Percentiles rank a stretch among this genome's conserved stretches.
Conservation (phyloP, 2,888 invertebrate species). For the Norana najaformis region DNA sequence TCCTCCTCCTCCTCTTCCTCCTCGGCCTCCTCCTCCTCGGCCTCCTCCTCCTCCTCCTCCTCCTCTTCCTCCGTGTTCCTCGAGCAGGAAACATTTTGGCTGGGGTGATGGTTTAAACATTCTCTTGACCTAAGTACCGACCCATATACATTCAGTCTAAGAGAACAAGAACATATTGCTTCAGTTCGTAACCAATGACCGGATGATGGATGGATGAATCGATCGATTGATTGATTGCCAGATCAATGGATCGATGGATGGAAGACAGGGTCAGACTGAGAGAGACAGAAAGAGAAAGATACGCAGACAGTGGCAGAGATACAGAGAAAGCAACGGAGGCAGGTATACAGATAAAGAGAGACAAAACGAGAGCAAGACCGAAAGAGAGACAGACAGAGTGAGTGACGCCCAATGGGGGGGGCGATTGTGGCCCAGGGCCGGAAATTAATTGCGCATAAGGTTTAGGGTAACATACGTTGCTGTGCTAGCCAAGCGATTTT, state of each 20-base stretch:
- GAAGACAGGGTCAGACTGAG: not conserved
- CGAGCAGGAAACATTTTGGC: too few relatives aligned
- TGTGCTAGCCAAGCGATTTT: not conserved
- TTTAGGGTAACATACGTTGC: not conserved
- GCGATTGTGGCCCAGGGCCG: not conserved
- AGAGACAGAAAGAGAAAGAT: not conserved
- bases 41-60: too few relatives aligned
- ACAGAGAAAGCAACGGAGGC: not conserved
- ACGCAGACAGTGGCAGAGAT: not conserved
- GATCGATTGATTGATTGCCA: not conserved
- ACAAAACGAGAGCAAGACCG: too few relatives aligned
- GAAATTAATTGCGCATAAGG: conserved; percentile 5
- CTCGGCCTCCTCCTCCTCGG: too few relatives aligned
- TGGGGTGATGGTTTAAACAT: too few relatives aligned
- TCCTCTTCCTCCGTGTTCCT: too few relatives aligned
- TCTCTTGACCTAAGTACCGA: too few relatives aligned
- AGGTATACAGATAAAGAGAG: not conserved
- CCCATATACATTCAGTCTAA: too few relatives aligned
- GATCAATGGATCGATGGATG: not conserved
- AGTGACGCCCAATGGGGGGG: not conserved
- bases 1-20: too few relatives aligned
- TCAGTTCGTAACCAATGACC: too few relatives aligned
- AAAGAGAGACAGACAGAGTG: not conserved
- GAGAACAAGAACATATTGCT: too few relatives aligned
- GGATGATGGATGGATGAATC: not conserved